Conservation (phyloP, 2,888 invertebrate genomes). For the Trypoxylon attenuatum region DNA sequence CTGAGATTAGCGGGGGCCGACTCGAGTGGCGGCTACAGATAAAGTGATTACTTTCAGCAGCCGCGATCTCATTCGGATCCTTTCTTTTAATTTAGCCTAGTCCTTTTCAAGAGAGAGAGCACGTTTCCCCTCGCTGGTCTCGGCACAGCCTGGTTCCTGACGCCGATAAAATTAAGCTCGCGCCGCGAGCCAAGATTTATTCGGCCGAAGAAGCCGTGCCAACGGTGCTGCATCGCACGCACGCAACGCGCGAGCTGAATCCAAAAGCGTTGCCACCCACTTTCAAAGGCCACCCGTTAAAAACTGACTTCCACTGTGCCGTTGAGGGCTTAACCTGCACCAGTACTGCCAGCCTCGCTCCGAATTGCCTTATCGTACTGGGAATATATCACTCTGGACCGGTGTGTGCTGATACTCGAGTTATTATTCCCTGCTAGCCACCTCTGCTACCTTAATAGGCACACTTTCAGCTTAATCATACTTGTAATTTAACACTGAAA, state of each 20-base stretch:
- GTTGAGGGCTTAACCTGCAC: neutral
- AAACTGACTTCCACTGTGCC: neutral
- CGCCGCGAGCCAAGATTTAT: conserved; percentile 51
- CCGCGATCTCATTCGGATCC: conserved; percentile 61
- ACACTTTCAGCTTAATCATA: too few species aligned
- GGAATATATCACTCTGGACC: neutral
- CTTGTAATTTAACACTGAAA: too few species aligned
- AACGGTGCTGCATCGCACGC: neutral
- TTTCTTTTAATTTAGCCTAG: conserved; percentile 61
- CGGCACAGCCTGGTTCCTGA: conserved; percentile 38
- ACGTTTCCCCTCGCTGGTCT: conserved; percentile 16
- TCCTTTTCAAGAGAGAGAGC: conserved; percentile 47
- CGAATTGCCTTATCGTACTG: neutral
- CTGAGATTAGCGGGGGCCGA: conserved; percentile 54
- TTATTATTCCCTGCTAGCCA: too few species aligned
- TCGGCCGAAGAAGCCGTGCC: conserved; percentile 33
- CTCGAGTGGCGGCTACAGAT: conserved; percentile 59
- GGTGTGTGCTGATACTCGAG: too few species aligned
- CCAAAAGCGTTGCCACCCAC: neutral
- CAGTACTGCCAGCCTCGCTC: too few species aligned
- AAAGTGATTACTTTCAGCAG: conserved; percentile 63
- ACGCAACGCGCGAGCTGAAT: neutral
- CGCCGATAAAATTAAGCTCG: conserved; percentile 61
- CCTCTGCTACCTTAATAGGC: too few species aligned
- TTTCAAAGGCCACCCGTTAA: neutral